These are phyloP conservation scores for Anastrepha obliqua DNA, from an alignment of 1,140 invertebrate genomes.

Conservation along the genomic window DNA sequence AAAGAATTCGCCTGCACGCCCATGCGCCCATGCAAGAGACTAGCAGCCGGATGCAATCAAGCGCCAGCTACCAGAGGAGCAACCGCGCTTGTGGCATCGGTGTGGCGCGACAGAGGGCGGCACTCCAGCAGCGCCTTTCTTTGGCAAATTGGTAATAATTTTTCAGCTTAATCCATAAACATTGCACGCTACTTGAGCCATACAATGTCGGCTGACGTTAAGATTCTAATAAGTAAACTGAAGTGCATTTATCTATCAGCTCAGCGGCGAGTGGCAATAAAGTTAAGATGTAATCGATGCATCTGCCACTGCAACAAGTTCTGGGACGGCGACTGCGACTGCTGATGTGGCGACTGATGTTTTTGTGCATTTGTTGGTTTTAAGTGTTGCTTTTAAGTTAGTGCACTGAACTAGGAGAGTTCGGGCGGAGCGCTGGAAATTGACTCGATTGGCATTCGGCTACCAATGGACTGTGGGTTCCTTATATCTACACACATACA, in stretches of 20 bases:
- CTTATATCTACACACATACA: background rate
- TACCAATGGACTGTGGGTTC: background rate
- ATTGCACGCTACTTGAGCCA: conserved; percentile 30
- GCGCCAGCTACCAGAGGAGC: conserved; percentile 35
- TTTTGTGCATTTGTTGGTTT: background rate
- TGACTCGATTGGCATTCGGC: conserved; percentile 17
- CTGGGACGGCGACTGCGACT: no score
- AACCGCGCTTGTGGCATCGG: background rate
- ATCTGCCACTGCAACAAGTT: background rate
- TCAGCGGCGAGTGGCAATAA: conserved; percentile 32
- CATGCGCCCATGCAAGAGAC: background rate
- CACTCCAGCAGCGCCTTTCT: conserved; percentile 50
- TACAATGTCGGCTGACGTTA: conserved; percentile 51
- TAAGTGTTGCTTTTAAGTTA: background rate
- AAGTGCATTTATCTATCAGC: conserved; percentile 52
- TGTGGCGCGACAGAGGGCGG: conserved; percentile 27
- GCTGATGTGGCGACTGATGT: background rate
- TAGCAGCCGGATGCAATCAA: conserved; percentile 32
- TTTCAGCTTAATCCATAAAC: conserved; percentile 53
- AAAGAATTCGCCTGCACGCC: background rate
- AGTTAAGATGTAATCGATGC: conserved; percentile 49
- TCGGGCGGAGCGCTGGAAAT: background rate
- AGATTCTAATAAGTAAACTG: conserved; percentile 51
- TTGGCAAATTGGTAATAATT: conserved; percentile 52
- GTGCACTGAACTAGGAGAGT: background rate